Evolutionary conservation across 2,888 invertebrate genomes (phyloP).

Genomic region (Pammene aurita): DNA sequence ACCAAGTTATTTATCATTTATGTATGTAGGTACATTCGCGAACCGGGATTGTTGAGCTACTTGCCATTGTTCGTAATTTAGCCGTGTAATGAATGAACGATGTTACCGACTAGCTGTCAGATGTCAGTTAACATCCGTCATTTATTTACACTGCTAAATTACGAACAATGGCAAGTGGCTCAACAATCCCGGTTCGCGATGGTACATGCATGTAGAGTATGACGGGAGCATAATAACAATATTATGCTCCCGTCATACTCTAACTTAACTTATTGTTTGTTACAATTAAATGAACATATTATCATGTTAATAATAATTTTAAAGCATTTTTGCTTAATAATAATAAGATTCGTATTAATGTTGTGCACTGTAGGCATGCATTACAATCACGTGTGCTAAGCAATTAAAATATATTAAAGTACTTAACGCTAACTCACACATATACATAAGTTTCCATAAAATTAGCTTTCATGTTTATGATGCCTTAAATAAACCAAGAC

Average conservation of each 20-base stretch:
- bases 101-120: too few species aligned
- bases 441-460: conserved; percentile 52
- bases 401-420: conserved; percentile 37
- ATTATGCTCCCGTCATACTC: too few species aligned
- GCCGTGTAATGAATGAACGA: too few species aligned
- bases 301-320: not conserved
- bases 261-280: not conserved
- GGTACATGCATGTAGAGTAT: too few species aligned
- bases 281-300: not conserved
- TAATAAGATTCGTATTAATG: not conserved
- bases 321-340: too few species aligned
- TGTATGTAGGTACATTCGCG: not conserved
- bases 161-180: too few species aligned
- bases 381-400: conserved; percentile 21
- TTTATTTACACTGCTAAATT: too few species aligned
- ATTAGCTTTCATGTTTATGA: conserved; percentile 61
- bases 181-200: too few species aligned
- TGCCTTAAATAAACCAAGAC: conserved; percentile 61
- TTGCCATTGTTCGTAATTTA: too few species aligned
- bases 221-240: not conserved
- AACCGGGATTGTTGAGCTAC: too few species aligned
- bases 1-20: not conserved
- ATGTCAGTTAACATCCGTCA: too few species aligned
- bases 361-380: not conserved
- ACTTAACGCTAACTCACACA: conserved; percentile 44